Percentiles rank a stretch among this genome's conserved stretches.
Conservation (phyloP, 2,888 invertebrate genomes). For the Siphlonurus alternatus region DNA sequence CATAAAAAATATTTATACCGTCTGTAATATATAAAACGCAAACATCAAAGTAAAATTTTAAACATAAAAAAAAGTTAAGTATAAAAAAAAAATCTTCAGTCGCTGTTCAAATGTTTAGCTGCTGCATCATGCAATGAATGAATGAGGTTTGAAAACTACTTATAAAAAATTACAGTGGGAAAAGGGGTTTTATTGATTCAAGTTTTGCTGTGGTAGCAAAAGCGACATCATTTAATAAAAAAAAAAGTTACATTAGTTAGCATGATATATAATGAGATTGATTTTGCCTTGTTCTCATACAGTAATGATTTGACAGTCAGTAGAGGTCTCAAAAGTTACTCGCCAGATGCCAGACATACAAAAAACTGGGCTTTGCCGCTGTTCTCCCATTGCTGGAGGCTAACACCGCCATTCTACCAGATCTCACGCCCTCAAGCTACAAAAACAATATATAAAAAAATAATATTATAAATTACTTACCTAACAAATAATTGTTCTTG, state of each 20-base stretch:
- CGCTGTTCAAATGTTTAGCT: not conserved
- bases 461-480: slow-evolving; percentile 34
- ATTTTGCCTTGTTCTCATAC: not conserved
- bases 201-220: not conserved
- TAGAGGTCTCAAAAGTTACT: not conserved
- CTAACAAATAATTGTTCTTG: slow-evolving; percentile 94
- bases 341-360: slow-evolving; percentile 12
- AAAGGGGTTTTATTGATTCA: not conserved
- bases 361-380: slow-evolving; percentile 12
- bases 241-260: not conserved
- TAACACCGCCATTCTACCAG: not conserved
- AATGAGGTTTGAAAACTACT: not conserved
- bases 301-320: not conserved
- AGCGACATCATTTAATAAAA: not conserved
- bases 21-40: too few species aligned
- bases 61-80: too few species aligned
- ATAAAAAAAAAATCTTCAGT: not conserved
- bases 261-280: not conserved
- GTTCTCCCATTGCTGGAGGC: slow-evolving; percentile 12
- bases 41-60: too few species aligned
- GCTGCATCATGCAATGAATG: not conserved
- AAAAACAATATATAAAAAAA: not conserved
- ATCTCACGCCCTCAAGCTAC: not conserved
- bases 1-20: too few species aligned
- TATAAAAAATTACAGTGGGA: not conserved